Evolutionary conservation across 1,140 invertebrate species (phyloP), one percentile per base, ranked within the genome.

Genomic region (Ditylenchus dipsaci): DNA sequence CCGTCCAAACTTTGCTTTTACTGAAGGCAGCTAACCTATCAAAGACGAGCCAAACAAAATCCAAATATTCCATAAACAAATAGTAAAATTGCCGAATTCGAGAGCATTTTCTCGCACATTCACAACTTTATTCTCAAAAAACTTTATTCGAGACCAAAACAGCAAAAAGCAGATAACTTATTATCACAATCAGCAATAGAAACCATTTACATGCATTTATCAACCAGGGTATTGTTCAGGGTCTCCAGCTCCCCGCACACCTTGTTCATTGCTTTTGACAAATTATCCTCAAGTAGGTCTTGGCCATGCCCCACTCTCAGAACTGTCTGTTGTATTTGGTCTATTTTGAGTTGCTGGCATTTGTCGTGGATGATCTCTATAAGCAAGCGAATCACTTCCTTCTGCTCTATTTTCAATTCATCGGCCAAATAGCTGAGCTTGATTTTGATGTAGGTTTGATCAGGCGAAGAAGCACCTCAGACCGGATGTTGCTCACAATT

Each of bases 281-380:
- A n/a, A 19, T 30, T 30, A 26, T 19, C 47, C 30, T 70, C 26
- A 19, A 70, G 29, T 45, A 70, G 30, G 19, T 71, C 68, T 30
- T 59, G 33, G 27, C 60, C 33, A 30, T 71, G 68, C 19, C 68
- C 67, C 26, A 71, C 67, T 42, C 61, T 19, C 26, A 71, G 38
- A 9, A 71, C n/a, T 42, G 53, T 70, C 42, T 27, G 45, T 29
- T 63, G 68, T 43, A 65, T 63, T 29, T 72, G 65, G 45, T 74
- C 73, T 53, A 77, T 79, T 43, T 79, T 77, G 26, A 73, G 53
- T 33, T 76, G 53, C 1, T n/a, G 63, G 87, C 84, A 91, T 90
- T 90, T 91, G 85, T 99, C 95, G 74, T 98, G 87, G 84, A 99
- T 99, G 85, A 95, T 97, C 30, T 94, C 95, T n/a, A 98, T 94